Evolutionary conservation across 2,888 invertebrate species (phyloP), one percentile per base, ranked within the genome.

Genomic region (Drosophila buzzatii): DNA sequence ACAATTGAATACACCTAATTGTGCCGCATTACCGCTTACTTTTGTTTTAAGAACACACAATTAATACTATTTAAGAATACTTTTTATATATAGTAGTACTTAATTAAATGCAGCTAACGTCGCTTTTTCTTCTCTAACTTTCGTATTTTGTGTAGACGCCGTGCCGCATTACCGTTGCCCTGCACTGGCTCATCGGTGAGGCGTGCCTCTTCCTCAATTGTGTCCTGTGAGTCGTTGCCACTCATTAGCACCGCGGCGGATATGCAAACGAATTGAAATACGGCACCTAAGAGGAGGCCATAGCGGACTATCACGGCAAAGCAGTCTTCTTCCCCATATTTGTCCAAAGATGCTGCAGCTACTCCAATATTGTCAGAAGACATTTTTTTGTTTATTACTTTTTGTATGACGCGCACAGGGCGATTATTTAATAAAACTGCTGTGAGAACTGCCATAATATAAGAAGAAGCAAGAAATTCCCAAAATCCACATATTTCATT

Each of bases 211-310:
- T 70, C 65, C 49, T 77, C 79, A 23, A n/a, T 66, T 1, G 65
- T 12, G 37, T 90, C 91, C 7, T 66, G 75, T 8, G 81, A 71
- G 3, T 85, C 81, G 33, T 79, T 85, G 47, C 77, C 82, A n/a
- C 96, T 95, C 70, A 97, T 94, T 69, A 97, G 95, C 55, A 98
- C 95, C 79, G 97, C 97, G 23, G 97, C 97, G 57, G 96, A 94
- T 74, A 98, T 94, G 90, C 98, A 98, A 27, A 96, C 93, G 64
- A 98, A 93, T 93, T 98, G 98, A 90, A 98, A 98, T n/a, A 97
- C 94, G 18, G 98, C 98, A 7, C 97, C 97, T 42, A 97, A 93
- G 90, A 97, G 97, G 7, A 98, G 93, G 16, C 98, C 97, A 92
- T 96, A 96, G 39, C 96, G 95, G 37, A 97, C 94, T 69, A 97